Evolutionary conservation across 2,888 invertebrate species (phyloP).

Genomic region (Dione vanillae): DNA sequence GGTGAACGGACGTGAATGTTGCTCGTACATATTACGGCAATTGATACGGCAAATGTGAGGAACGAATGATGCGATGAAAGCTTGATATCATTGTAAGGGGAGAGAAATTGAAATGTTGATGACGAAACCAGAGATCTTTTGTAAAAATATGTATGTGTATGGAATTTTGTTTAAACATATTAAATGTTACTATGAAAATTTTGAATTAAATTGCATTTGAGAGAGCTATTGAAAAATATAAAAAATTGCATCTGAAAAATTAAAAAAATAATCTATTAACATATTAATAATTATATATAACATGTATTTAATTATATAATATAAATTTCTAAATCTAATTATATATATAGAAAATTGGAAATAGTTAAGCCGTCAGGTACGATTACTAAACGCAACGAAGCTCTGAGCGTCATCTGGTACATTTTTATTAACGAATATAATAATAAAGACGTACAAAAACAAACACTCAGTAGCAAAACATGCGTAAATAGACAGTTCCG

Average conservation of each 20-base stretch:
- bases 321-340: too few species aligned
- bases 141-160: neutral
- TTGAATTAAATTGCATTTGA: too few species aligned
- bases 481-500: constrained; percentile 65
- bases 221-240: too few species aligned
- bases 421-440: constrained; percentile 26
- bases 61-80: constrained; percentile 30
- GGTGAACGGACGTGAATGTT: constrained; percentile 61
- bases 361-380: constrained; percentile 13
- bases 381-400: neutral
- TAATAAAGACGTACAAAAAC: constrained; percentile 36
- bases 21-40: constrained; percentile 46
- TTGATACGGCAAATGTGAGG: constrained; percentile 51
- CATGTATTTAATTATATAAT: too few species aligned
- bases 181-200: neutral
- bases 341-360: neutral
- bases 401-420: constrained; percentile 1
- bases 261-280: too few species aligned
- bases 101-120: constrained; percentile 1
- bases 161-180: neutral
- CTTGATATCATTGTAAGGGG: neutral
- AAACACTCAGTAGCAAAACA: constrained; percentile 48
- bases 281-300: too few species aligned
- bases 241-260: too few species aligned
- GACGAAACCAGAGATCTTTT: neutral